A percentile compares a stretch with the other conserved stretches of the same genome.
phyloP scores from a whole-genome alignment of 2,797 vertebrate genomes.

The Danio tinwini region DNA sequence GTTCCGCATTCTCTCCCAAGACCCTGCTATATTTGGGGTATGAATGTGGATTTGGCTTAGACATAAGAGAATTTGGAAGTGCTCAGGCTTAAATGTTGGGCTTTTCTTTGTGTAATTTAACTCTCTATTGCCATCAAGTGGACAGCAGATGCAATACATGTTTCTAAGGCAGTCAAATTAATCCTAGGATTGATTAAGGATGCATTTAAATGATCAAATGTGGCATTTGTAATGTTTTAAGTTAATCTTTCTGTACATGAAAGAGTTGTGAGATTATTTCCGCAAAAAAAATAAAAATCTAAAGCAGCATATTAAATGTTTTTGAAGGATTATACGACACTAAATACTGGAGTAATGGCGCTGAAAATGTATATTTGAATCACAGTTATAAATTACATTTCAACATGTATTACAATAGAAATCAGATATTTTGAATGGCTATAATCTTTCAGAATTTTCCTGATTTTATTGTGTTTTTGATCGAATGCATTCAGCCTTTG shows the following conservation, averaged over 20 bases:
- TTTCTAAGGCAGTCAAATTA: background rate
- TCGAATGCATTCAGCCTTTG: background rate
- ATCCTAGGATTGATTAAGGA: background rate
- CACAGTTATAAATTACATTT: background rate
- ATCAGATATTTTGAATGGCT: background rate
- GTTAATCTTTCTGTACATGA: background rate
- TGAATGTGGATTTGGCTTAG: constrained; percentile 29
- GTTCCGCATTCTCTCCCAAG: constrained; percentile 47
- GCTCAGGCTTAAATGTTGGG: constrained; percentile 1
- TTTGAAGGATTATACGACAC: background rate
- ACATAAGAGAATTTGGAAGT: background rate
- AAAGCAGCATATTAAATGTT: background rate
- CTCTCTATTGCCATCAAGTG: constrained; percentile 79
- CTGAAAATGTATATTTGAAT: background rate
- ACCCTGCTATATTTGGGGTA: constrained; percentile 17
- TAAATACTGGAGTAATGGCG: background rate
- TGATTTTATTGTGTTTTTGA: background rate
- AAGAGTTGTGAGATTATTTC: background rate
- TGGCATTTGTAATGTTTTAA: background rate
- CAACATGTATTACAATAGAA: background rate
- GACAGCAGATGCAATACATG: background rate
- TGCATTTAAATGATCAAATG: background rate
- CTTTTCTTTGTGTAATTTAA: constrained; percentile 25
- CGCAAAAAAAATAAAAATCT: too few relatives aligned
- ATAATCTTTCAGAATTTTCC: background rate